These are phyloP conservation scores for Pristis pectinata DNA, from an alignment of 2,797 vertebrate genomes.

Conservation along the genomic window DNA sequence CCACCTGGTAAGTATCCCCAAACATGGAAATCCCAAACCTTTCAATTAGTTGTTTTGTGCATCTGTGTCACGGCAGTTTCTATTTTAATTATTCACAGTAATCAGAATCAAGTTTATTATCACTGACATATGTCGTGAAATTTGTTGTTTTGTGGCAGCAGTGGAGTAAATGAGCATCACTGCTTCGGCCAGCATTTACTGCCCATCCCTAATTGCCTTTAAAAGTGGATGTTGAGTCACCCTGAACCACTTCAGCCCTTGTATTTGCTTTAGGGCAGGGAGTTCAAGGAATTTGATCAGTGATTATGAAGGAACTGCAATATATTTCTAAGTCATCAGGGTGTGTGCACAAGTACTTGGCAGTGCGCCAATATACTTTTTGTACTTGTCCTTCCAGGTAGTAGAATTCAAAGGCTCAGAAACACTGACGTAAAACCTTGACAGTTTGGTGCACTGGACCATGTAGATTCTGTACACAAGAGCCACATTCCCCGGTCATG, in stretches of 20 bases:
- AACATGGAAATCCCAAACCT: not conserved
- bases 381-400: not conserved
- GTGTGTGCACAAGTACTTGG: not conserved
- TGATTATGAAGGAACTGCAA: not conserved
- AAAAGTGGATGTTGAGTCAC: not conserved
- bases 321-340: not conserved
- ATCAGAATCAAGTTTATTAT: too few relatives aligned
- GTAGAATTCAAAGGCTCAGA: not conserved
- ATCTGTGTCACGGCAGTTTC: not conserved
- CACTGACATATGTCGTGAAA: too few relatives aligned
- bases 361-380: not conserved
- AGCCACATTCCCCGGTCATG: not conserved
- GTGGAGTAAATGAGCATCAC: not conserved
- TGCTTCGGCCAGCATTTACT: not conserved
- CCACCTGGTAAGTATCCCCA: slow-evolving; percentile 77
- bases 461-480: not conserved
- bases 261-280: not conserved
- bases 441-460: not conserved
- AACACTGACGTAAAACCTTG: not conserved
- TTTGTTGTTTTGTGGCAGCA: too few relatives aligned
- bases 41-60: not conserved
- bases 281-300: not conserved
- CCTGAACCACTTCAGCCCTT: not conserved
- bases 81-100: not conserved
- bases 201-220: not conserved